Conservation (phyloP, 2,888 invertebrate genomes). For the Leistus spinibarbis region DNA sequence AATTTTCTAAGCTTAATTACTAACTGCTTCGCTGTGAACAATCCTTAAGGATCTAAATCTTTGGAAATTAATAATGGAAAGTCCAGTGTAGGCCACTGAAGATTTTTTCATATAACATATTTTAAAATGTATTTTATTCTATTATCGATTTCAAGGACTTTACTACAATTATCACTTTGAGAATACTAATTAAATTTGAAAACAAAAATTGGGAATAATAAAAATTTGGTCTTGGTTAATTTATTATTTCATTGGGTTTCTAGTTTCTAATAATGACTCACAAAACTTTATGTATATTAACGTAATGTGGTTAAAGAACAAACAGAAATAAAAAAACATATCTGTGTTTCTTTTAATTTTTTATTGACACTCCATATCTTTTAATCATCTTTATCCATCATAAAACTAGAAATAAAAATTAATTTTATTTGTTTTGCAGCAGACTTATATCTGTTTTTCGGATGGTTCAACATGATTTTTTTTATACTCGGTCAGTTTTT, state of each 20-base stretch:
- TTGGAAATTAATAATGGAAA: too few species aligned
- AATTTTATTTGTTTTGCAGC: background rate
- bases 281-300: background rate
- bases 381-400: background rate
- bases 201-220: background rate
- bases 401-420: background rate
- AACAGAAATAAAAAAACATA: background rate
- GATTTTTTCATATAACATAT: too few species aligned
- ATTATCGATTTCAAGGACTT: too few species aligned
- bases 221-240: background rate
- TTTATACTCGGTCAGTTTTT: background rate
- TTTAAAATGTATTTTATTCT: too few species aligned
- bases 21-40: too few species aligned
- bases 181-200: too few species aligned
- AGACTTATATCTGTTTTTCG: background rate
- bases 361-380: background rate
- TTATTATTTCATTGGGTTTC: background rate
- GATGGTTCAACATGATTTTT: background rate
- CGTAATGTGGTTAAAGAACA: background rate
- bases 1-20: too few species aligned
- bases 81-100: too few species aligned
- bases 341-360: background rate
- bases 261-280: background rate
- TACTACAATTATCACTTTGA: too few species aligned
- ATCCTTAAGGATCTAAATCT: too few species aligned